Percentiles rank a stretch among this genome's conserved stretches.
These are phyloP conservation scores for Cercocebus atys DNA, from an alignment of 2,113 vertebrate species.

Conservation along the genomic window DNA sequence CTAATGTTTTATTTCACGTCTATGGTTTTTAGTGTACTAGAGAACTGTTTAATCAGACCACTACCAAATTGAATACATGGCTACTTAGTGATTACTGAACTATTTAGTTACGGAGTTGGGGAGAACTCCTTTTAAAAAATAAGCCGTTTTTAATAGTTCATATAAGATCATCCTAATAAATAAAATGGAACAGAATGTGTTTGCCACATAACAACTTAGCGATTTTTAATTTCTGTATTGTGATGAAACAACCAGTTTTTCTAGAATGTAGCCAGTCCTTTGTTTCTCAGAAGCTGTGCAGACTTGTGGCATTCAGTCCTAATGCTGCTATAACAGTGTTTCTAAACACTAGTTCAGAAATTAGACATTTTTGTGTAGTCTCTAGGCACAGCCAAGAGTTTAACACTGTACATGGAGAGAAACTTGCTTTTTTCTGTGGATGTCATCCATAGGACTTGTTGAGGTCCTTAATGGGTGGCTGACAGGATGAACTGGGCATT, in stretches of 20 bases:
- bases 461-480: background rate
- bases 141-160: constrained; percentile 39
- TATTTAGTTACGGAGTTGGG: constrained; percentile 33
- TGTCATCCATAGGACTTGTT: background rate
- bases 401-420: background rate
- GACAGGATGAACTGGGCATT: background rate
- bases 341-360: background rate
- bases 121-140: background rate
- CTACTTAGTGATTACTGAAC: constrained; percentile 14
- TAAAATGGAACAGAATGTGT: background rate
- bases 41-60: constrained; percentile 46
- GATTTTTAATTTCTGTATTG: background rate
- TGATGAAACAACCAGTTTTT: background rate
- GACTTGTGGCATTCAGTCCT: background rate
- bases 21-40: constrained; percentile 47
- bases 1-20: constrained; percentile 53
- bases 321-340: background rate
- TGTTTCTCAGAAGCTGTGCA: background rate
- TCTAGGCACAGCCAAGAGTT: background rate
- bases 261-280: background rate
- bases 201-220: background rate
- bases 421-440: background rate
- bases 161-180: background rate
- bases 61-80: constrained; percentile 37
- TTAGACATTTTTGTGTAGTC: background rate